Conservation (phyloP, 2,113 vertebrate genomes). For the Notiomystis cincta region DNA sequence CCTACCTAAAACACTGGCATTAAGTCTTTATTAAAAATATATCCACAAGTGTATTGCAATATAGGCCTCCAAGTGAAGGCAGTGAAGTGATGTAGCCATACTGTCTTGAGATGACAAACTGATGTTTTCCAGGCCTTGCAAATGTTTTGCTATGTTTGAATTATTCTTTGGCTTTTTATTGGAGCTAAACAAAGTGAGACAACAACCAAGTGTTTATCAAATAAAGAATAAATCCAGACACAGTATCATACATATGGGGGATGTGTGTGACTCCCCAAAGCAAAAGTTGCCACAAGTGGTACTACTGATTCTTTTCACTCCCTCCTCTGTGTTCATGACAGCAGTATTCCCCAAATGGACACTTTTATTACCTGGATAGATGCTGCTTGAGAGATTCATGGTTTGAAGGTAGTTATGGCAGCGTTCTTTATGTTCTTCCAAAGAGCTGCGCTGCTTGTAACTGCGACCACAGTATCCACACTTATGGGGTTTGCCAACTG, state of each 20-base stretch:
- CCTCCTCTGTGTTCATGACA: neutral
- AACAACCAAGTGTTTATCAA: neutral
- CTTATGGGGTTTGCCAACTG: conserved; percentile 98
- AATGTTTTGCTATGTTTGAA: neutral
- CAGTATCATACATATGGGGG: neutral
- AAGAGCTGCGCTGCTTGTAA: conserved; percentile 97
- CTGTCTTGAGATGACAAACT: neutral
- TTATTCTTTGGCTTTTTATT: neutral
- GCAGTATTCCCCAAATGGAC: neutral
- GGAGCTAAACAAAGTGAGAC: neutral
- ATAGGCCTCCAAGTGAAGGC: neutral
- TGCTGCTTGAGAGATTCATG: conserved; percentile 90
- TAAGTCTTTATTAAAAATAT: neutral
- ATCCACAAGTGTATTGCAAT: neutral
- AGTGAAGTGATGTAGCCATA: neutral
- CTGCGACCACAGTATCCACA: conserved; percentile 98
- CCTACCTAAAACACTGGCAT: neutral
- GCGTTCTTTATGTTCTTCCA: conserved; percentile 98
- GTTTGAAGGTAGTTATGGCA: conserved; percentile 98
- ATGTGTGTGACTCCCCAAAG: neutral
- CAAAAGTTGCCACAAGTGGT: neutral
- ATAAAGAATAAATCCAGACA: neutral
- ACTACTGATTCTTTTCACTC: neutral
- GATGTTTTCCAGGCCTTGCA: neutral
- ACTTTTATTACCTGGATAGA: conserved; percentile 86